Evolutionary conservation across 2,797 vertebrate genomes (phyloP), one percentile per base, ranked within the genome.

Genomic region (Diceros bicornis): DNA sequence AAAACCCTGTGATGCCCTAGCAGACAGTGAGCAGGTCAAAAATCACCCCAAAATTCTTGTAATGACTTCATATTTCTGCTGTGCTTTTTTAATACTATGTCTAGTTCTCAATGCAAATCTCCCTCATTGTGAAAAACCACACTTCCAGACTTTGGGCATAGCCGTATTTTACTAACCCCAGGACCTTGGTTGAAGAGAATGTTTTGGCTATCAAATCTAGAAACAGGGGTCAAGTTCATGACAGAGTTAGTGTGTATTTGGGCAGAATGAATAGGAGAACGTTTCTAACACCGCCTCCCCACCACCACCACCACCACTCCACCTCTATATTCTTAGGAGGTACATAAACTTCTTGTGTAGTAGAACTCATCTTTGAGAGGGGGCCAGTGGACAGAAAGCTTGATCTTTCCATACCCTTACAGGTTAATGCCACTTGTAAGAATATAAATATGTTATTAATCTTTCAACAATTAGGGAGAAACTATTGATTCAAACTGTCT

Each of bases 1-100:
- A 71, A 32, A 82, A 75, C 81, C 14, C 75, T 71, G 87, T 55
- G 61, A 61, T 86, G 95, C 66, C 92, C 23, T 14, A 87, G 97
- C 89, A 47, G 89, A 96, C 94, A 97, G 91, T 0, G 4, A 94
- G 59, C 27, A 68, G 97, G 92, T 64, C 97, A 84, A 85, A 98
- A 98, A 97, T 74, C 91, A 93, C 91, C 62, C 71, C 37, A 50
- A 96, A 97, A 66, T 23, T 37, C 79, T 95, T 88, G 47, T 37
- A 91, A 71, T 44, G 23, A 25, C 96, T 97, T 89, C 64, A 21
- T 0, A 0, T 6, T 23, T 18, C 59, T 2, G 17, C 25, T 69
- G 82, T 57, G 85, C 16, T 47, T 52, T 89, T 34, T 41, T 7
- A 44, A 1, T 59, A 9, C 32, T 20, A 9, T 2, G 10, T 18